Base-by-base conservation (phyloP, 2,888 invertebrate genomes). In the Himalopsyche japonica region DNA sequence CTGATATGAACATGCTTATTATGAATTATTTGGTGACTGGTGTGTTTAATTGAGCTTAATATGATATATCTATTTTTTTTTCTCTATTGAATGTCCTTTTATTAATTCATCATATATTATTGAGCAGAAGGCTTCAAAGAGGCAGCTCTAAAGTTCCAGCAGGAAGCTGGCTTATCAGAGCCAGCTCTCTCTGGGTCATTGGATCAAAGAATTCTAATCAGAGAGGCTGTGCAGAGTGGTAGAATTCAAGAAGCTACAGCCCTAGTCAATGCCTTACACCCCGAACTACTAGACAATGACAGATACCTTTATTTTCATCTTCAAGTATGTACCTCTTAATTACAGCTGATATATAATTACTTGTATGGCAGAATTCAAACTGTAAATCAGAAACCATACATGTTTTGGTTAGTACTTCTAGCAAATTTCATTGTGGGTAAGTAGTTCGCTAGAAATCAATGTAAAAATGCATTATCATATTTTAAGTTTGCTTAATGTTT, bases 21-120 rank as follows among this genome's bases (percentile, higher is more conserved):
- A 99, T 99, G 98, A 98, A 99, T 92, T 99, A 99, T 91, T 94
- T 99, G 89, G 98, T 99, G 76, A 98, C 98, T 92, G 98, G 98
- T 98, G 32, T 76, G 76, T 43, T 24, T 79, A n/a, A 64, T 76
- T 79, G 49, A 30, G 32, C 64, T 84, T 76, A 80, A 77, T 70
- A 24, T 79, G 7, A 37, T 37, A 48, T 47, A 3, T n/a, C 30
- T 64, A 49, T 80, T 48, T 57, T 32, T 34, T 77, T 49, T 43
- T 43, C 15, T 43, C 43, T 15, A 4, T 2, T 15, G 15, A 12
- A n/a, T 80, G 27, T 24, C 24, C 5, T 12, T 78, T 27, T 32
- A 78, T 80, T 70, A 43, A 37, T 15, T 43, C 43, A 43, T 43
- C 12, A 43, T 43, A 7, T 79, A 70, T 81, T 84, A 48, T 37